phyloP scores from a whole-genome alignment of 2,888 invertebrate species.

The Phengaris alcon region DNA sequence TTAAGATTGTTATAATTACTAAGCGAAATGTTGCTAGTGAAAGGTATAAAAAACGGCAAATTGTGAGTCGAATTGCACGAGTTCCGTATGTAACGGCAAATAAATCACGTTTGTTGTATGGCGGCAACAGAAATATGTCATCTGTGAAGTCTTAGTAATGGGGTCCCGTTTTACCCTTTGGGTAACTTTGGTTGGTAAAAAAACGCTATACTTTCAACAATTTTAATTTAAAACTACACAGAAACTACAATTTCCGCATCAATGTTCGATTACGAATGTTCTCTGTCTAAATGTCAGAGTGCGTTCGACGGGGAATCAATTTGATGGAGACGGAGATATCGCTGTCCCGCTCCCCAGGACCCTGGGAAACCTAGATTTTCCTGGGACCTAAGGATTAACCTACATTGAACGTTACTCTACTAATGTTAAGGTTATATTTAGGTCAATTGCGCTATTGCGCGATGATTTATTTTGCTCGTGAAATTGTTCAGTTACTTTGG shows the following conservation, averaged over 20 bases:
- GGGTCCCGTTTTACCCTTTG: no score
- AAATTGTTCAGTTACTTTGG: constrained; percentile 1
- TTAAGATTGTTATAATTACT: no score
- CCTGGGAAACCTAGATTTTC: constrained; percentile 67
- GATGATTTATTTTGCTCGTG: constrained; percentile 11
- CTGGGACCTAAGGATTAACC: constrained; percentile 33
- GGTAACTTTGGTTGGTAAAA: no score
- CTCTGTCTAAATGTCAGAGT: constrained; percentile 50
- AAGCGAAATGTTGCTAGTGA: no score
- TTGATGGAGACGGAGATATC: constrained; percentile 50
- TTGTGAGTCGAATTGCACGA: no score
- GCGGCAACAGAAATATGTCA: no score
- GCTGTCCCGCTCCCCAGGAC: constrained; percentile 60
- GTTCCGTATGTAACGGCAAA: no score
- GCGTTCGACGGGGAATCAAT: constrained; percentile 46
- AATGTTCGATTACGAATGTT: background rate
- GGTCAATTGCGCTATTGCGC: background rate
- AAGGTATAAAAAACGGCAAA: no score
- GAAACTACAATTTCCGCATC: constrained; percentile 10
- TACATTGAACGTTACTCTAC: constrained; percentile 51
- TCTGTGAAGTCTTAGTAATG: no score
- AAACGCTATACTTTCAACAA: background rate
- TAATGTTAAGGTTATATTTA: constrained; percentile 7
- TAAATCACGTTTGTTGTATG: no score
- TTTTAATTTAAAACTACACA: background rate